phyloP scores from a whole-genome alignment of 2,113 vertebrate genomes.

The Triplophysa siluroides region DNA sequence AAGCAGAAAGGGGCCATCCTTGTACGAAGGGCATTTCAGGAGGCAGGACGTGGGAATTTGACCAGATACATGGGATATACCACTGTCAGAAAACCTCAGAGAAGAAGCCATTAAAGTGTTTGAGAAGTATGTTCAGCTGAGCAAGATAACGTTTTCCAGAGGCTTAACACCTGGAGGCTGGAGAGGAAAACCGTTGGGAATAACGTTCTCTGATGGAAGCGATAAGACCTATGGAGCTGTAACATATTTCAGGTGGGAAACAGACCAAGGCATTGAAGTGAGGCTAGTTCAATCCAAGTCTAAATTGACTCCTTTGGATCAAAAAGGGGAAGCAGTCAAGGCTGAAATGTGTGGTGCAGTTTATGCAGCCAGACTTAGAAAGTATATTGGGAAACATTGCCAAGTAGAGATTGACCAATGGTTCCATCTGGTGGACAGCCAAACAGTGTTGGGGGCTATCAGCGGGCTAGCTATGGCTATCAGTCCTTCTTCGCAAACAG shows the following conservation, averaged over 20 bases:
- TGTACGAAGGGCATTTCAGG: slow-evolving; percentile 43
- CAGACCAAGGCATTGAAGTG: no score
- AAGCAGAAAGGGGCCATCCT: slow-evolving; percentile 51
- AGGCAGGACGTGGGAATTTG: background rate
- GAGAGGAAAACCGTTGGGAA: no score
- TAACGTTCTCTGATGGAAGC: no score
- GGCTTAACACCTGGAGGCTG: background rate
- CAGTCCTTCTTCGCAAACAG: slow-evolving; percentile 32
- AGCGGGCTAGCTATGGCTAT: slow-evolving; percentile 33
- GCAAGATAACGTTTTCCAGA: slow-evolving; percentile 40
- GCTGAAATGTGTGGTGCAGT: slow-evolving; percentile 38
- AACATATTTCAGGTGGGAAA: no score
- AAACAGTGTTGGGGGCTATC: slow-evolving; percentile 40
- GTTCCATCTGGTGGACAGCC: slow-evolving; percentile 34
- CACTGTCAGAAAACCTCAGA: slow-evolving; percentile 41
- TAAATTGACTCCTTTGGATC: slow-evolving; percentile 36
- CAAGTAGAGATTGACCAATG: slow-evolving; percentile 1
- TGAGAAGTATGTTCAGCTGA: slow-evolving; percentile 26
- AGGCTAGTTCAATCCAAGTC: slow-evolving; percentile 41
- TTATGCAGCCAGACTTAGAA: no score
- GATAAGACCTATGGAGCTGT: no score
- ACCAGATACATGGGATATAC: slow-evolving; percentile 42
- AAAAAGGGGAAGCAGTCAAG: slow-evolving; percentile 42
- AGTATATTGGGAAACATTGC: slow-evolving; percentile 21
- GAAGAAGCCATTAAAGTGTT: slow-evolving; percentile 30